Percentiles rank a stretch among this genome's conserved stretches.
Conservation (phyloP, 1,140 invertebrate species). For the Epicauta chinensis region DNA sequence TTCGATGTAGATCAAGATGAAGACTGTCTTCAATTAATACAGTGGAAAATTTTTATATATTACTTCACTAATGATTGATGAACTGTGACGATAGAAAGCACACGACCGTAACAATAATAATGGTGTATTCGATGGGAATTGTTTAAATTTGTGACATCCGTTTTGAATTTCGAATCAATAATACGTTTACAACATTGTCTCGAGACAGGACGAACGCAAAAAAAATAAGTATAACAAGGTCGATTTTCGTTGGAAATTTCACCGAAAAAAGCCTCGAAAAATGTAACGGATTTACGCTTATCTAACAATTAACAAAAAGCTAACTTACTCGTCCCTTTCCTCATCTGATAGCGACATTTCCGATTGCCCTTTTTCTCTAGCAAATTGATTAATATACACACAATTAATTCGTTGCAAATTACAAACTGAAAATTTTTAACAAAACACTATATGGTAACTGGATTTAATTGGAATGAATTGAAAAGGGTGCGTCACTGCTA, state of each 20-base stretch:
- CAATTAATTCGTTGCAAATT: neutral
- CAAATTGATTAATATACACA: neutral
- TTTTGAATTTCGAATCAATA: constrained; percentile 3
- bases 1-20: too few relatives aligned
- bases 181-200: neutral
- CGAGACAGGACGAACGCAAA: too few relatives aligned
- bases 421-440: too few relatives aligned
- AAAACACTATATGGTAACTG: neutral
- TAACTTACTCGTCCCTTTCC: constrained; percentile 48
- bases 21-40: too few relatives aligned
- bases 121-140: neutral
- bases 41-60: too few relatives aligned
- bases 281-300: neutral
- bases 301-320: neutral
- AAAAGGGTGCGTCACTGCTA: constrained; percentile 17
- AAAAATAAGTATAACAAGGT: too few relatives aligned
- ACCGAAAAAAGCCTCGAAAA: too few relatives aligned
- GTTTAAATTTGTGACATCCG: constrained; percentile 11
- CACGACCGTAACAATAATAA: constrained; percentile 3
- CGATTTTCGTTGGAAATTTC: too few relatives aligned
- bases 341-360: constrained; percentile 46
- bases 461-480: too few relatives aligned
- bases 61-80: too few relatives aligned
- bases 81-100: constrained; percentile 8
- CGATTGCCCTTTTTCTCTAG: neutral